phyloP scores from a whole-genome alignment of 2,888 invertebrate species.

The Drosophila setosimentum region DNA sequence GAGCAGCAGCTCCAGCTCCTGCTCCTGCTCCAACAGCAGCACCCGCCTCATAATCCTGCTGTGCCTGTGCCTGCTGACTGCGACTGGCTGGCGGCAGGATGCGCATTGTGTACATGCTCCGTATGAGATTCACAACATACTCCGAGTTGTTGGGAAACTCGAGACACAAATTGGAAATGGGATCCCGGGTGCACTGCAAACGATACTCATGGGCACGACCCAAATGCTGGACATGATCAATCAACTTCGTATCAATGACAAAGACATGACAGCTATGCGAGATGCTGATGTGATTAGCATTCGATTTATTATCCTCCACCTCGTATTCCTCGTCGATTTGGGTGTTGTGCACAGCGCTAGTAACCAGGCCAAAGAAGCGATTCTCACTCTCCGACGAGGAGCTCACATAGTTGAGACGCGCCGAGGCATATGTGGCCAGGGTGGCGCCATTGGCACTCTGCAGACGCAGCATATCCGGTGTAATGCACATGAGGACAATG shows the following conservation, averaged over 20 bases:
- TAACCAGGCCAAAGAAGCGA: slow-evolving; percentile 96
- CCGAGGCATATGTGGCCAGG: slow-evolving; percentile 94
- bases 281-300: slow-evolving; percentile 85
- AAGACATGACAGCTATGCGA: slow-evolving; percentile 98
- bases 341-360: slow-evolving; percentile 89
- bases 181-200: slow-evolving; percentile 92
- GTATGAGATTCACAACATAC: slow-evolving; percentile 90
- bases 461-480: slow-evolving; percentile 92
- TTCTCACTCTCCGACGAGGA: slow-evolving; percentile 96
- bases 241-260: slow-evolving; percentile 94
- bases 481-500: slow-evolving; percentile 93
- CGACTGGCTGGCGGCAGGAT: slow-evolving; percentile 83
- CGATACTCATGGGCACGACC: slow-evolving; percentile 93
- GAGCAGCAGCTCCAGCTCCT: slow-evolving; percentile 85
- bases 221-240: slow-evolving; percentile 92
- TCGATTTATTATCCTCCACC: slow-evolving; percentile 45
- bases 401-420: slow-evolving; percentile 94
- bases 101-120: slow-evolving; percentile 90
- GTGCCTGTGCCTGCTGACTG: slow-evolving; percentile 60
- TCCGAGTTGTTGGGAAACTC: slow-evolving; percentile 96
- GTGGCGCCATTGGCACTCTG: slow-evolving; percentile 92
- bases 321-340: slow-evolving; percentile 84
- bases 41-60: slow-evolving; percentile 67
- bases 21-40: slow-evolving; percentile 63
- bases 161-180: slow-evolving; percentile 91